Evolutionary conservation across 2,797 vertebrate species (phyloP).

Genomic region (Syndactyla subalaris): DNA sequence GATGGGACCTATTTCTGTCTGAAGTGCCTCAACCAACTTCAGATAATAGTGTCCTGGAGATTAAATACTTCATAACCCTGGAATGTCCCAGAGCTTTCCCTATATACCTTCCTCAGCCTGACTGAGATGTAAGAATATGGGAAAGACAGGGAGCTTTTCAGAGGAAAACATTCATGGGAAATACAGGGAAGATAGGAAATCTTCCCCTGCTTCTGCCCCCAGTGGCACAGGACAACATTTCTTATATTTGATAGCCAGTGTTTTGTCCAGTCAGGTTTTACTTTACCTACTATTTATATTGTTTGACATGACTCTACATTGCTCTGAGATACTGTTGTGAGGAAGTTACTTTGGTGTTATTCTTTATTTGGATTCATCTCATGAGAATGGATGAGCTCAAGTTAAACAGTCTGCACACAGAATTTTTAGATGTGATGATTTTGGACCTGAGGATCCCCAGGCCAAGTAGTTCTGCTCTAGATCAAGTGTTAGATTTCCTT

Average conservation of each 20-base stretch:
- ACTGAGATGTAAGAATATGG: background rate
- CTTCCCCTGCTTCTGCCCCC: background rate
- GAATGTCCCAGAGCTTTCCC: background rate
- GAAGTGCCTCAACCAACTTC: background rate
- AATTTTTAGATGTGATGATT: background rate
- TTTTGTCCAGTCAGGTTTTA: background rate
- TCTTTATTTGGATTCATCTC: background rate
- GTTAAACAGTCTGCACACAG: background rate
- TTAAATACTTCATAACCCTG: background rate
- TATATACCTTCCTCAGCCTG: background rate
- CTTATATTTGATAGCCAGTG: background rate
- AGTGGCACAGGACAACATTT: background rate
- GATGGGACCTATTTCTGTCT: background rate
- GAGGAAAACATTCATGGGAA: background rate
- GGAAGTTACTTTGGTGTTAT: background rate
- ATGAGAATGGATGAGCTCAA: background rate
- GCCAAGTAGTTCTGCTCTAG: background rate
- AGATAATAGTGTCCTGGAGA: background rate
- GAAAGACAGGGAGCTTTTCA: background rate
- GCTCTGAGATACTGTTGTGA: background rate
- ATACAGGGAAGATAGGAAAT: background rate
- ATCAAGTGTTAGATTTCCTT: constrained; percentile 21
- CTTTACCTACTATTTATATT: background rate
- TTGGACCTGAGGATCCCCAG: background rate
- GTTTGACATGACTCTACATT: background rate